Evolutionary conservation across 2,888 invertebrate species (phyloP).

Genomic region (Schizaphis graminum): DNA sequence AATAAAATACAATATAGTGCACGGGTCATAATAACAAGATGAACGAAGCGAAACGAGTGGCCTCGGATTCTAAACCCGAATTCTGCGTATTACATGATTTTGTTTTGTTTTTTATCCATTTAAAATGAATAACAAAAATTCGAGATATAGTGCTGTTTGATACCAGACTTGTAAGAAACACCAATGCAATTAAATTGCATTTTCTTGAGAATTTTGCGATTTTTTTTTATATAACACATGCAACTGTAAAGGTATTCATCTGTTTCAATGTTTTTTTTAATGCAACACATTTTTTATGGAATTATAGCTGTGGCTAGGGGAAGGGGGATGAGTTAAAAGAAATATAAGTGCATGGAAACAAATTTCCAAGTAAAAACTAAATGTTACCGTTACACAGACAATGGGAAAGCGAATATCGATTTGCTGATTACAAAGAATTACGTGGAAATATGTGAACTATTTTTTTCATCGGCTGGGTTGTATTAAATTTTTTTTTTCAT

Average conservation of each 20-base stretch:
- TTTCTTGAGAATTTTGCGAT: neutral
- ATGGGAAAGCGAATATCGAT: neutral
- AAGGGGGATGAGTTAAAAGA: neutral
- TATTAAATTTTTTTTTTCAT: neutral
- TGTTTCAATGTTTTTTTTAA: neutral
- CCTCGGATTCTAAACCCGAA: neutral
- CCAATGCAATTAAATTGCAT: neutral
- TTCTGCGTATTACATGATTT: neutral
- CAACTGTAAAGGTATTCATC: neutral
- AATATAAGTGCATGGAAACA: neutral
- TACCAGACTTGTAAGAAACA: neutral
- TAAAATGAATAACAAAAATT: neutral
- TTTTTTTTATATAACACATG: neutral
- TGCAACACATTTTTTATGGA: neutral
- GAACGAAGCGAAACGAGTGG: neutral
- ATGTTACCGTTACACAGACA: neutral
- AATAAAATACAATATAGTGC: neutral
- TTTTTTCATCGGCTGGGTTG: neutral
- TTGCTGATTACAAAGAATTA: neutral
- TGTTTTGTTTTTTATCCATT: neutral
- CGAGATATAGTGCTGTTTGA: neutral
- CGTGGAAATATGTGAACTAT: neutral
- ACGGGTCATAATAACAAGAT: neutral
- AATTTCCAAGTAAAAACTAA: neutral
- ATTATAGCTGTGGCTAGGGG: neutral